phyloP scores from a whole-genome alignment of 2,113 vertebrate species.

The Apodemus sylvaticus region DNA sequence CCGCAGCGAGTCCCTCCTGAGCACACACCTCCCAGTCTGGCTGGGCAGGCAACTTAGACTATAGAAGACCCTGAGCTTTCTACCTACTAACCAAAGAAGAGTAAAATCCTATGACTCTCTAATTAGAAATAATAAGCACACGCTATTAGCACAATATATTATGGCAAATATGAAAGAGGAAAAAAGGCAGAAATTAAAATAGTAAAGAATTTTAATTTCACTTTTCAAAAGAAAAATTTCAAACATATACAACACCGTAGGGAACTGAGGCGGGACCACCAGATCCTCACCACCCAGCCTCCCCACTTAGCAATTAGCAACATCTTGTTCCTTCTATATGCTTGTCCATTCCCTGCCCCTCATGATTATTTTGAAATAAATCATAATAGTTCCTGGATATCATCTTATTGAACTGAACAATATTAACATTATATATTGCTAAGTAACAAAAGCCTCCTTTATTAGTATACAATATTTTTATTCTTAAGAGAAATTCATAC shows the following conservation, averaged over 20 bases:
- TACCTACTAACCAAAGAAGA: neutral
- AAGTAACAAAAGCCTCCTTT: neutral
- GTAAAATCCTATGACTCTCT: neutral
- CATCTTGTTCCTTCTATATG: neutral
- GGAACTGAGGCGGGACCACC: neutral
- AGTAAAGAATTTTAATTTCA: neutral
- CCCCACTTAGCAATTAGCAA: neutral
- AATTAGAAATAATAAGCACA: neutral
- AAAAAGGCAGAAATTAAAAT: neutral
- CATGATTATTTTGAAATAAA: conserved; percentile 11
- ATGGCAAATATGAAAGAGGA: neutral
- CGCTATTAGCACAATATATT: neutral
- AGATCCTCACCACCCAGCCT: neutral
- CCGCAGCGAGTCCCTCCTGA: neutral
- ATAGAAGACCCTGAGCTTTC: neutral
- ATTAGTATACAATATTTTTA: neutral
- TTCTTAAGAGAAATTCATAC: neutral
- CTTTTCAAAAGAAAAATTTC: conserved; percentile 34
- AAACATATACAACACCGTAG: neutral
- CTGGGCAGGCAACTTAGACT: neutral
- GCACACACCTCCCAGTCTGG: neutral
- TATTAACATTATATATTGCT: neutral
- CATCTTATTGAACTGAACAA: neutral
- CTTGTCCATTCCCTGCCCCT: neutral
- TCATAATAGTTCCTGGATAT: neutral